Evolutionary conservation across 2,888 invertebrate species (phyloP).

Genomic region (Meiosimyza platycephala): DNA sequence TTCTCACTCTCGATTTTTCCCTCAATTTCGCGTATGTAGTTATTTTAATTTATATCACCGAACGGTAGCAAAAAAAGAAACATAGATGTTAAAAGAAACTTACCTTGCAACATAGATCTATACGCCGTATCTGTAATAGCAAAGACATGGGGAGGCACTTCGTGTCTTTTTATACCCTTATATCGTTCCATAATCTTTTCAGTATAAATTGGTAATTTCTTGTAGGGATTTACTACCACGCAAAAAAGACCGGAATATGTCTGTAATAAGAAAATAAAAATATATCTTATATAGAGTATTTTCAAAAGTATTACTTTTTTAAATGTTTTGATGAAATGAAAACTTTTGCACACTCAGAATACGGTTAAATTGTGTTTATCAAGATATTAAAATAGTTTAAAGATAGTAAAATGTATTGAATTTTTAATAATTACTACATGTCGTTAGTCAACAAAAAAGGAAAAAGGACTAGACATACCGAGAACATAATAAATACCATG

Average conservation of each 20-base stretch:
- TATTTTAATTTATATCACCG: too few relatives aligned
- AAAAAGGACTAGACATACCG: too few relatives aligned
- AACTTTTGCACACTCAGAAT: too few relatives aligned
- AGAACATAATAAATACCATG: too few relatives aligned
- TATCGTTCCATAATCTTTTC: slow-evolving; percentile 99
- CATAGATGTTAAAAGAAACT: slow-evolving; percentile 45
- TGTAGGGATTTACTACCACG: slow-evolving; percentile 99
- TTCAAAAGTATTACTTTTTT: background rate
- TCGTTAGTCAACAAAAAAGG: too few relatives aligned
- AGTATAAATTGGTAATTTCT: slow-evolving; percentile 98
- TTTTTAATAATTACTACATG: too few relatives aligned
- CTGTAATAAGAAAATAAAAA: slow-evolving; percentile 72
- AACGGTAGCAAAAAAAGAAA: too few relatives aligned
- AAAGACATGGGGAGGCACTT: slow-evolving; percentile 99
- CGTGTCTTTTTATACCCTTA: slow-evolving; percentile 99
- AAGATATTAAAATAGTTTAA: too few relatives aligned
- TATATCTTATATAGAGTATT: background rate
- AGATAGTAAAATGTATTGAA: too few relatives aligned
- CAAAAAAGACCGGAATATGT: slow-evolving; percentile 99
- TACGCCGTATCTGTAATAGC: slow-evolving; percentile 99
- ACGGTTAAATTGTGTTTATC: too few relatives aligned
- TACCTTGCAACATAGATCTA: slow-evolving; percentile 99
- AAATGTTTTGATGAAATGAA: background rate
- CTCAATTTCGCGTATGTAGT: too few relatives aligned
- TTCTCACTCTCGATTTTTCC: too few relatives aligned